Evolutionary conservation across 2,113 vertebrate species (phyloP), one percentile per base, ranked within the genome.

Genomic region (Lota lota): DNA sequence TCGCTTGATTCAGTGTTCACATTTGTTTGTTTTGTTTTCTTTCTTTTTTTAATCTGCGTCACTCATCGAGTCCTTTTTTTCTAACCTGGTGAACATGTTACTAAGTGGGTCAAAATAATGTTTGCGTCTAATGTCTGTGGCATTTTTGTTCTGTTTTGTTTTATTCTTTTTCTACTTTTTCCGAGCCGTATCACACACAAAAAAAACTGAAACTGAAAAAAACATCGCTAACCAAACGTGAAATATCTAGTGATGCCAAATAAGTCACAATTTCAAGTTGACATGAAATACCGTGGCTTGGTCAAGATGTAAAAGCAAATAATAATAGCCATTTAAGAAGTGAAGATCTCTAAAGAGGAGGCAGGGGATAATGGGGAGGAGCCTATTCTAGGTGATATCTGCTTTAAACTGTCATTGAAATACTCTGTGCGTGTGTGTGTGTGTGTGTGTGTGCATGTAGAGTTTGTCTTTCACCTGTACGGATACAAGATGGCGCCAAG

Each of bases 191-290:
- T 95, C 94, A 92, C 15, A 40, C 36, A 40, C 36, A 40, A 54
- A 54, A 54, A 54, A 95, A 94, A 84, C 84, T 93, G 94, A 96
- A 97, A 95, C 94, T 92, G 90, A 95, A 95, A 54, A 16, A 16
- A 97, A 94, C 95, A 94, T 92, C 90, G 91, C 73, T 94, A 98
- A 99, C 96, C 97, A 99, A 98, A 99, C 96, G 93, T 91, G 93
- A 20, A 60, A 94, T 95, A 95, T 98, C 96, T 99, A 99, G 97
- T 95, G 92, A 98, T 97, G 97, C 97, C 97, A 99, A 99, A 99
- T 96, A 95, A 87, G 81, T 89, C 87, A 96, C 95, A 93, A 97
- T 96, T 95, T 96, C 95, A 93, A 96, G 95, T 94, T 94, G 94
- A 96, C 93, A 94, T 95, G 94, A 96, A 96, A 94, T 95, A 93